These are phyloP conservation scores for Cheumatopsyche charites DNA, from an alignment of 1,140 invertebrate genomes.

Conservation along the genomic window DNA sequence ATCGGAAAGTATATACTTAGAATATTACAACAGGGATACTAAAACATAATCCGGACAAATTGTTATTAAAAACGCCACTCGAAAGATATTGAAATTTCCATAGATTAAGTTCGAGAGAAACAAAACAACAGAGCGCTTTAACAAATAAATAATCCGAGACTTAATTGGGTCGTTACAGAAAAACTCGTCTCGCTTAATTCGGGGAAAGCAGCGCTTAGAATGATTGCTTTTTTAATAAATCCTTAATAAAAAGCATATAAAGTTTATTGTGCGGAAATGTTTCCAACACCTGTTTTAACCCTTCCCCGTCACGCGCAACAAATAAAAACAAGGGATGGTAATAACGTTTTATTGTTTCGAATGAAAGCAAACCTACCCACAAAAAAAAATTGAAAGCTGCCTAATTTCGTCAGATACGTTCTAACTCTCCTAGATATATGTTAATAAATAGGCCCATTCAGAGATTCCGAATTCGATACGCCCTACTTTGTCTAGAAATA, in stretches of 20 bases:
- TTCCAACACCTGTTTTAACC: slow-evolving; percentile 28
- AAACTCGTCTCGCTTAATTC: too few relatives aligned
- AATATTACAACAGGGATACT: slow-evolving; percentile 11
- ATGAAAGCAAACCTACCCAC: too few relatives aligned
- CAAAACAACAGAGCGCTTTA: not conserved
- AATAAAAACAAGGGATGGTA: slow-evolving; percentile 39
- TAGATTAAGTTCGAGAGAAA: not conserved
- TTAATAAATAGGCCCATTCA: slow-evolving; percentile 11
- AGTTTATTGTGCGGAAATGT: slow-evolving; percentile 1
- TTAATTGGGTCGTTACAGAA: too few relatives aligned
- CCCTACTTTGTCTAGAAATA: not conserved
- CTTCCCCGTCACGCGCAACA: slow-evolving; percentile 36
- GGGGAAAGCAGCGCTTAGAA: too few relatives aligned
- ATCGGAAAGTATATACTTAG: slow-evolving; percentile 21
- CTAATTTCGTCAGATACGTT: slow-evolving; percentile 26
- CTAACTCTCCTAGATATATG: slow-evolving; percentile 22
- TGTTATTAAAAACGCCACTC: too few relatives aligned
- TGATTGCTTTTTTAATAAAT: too few relatives aligned
- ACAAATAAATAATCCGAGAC: not conserved
- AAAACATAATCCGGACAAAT: too few relatives aligned
- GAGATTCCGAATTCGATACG: slow-evolving; percentile 26
- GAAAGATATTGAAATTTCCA: not conserved
- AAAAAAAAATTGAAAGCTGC: slow-evolving; percentile 2
- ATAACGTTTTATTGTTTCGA: slow-evolving; percentile 25
- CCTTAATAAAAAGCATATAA: too few relatives aligned